These are phyloP conservation scores for Ictalurus furcatus DNA, from an alignment of 2,113 vertebrate genomes.

Conservation along the genomic window DNA sequence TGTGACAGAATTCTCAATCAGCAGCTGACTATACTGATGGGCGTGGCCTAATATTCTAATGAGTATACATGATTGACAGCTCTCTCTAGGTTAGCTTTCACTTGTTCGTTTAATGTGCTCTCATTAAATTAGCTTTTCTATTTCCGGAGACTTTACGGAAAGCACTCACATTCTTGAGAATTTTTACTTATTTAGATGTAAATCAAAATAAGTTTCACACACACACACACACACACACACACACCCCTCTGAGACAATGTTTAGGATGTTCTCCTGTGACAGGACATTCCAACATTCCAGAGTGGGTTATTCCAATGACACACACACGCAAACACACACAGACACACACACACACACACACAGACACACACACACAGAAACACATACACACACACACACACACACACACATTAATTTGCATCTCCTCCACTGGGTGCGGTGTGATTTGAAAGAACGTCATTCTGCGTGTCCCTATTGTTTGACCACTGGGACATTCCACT, in stretches of 20 bases:
- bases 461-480: conserved; percentile 32
- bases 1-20: neutral
- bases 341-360: conserved; percentile 17
- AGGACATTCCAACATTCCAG: conserved; percentile 45
- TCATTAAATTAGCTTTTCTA: neutral
- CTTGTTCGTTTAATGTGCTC: neutral
- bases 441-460: conserved; percentile 17
- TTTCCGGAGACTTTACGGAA: neutral
- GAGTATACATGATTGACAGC: neutral
- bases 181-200: conserved; percentile 4
- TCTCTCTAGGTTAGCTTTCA: neutral
- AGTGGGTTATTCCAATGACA: neutral
- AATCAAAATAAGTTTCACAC: neutral
- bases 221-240: conserved; percentile 22
- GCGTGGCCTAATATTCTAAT: neutral
- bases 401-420: conserved; percentile 1
- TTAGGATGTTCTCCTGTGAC: conserved; percentile 12
- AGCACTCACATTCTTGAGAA: neutral
- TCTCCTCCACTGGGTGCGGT: neutral
- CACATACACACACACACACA: conserved; percentile 11
- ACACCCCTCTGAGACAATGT: neutral
- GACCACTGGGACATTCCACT: conserved; percentile 39
- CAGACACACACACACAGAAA: conserved; percentile 15
- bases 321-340: neutral
- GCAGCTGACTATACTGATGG: neutral